These are phyloP conservation scores for Aphrocallistes beatrix DNA, from an alignment of 37 sponge, comb jelly and placozoan species.

Conservation along the genomic window DNA sequence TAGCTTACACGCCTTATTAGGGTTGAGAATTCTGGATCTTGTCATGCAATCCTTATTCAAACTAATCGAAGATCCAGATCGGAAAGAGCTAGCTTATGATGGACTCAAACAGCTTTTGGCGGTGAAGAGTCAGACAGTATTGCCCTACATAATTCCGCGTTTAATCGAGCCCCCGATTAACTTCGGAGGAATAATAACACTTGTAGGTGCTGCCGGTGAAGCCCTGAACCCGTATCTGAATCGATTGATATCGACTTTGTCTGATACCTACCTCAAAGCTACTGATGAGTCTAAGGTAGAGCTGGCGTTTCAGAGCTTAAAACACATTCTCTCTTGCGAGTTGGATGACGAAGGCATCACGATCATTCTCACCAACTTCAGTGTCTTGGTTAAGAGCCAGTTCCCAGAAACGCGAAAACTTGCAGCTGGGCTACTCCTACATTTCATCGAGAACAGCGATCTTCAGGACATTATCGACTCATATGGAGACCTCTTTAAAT, in stretches of 20 bases:
- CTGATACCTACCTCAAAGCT: not conserved
- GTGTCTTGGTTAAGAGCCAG: not conserved
- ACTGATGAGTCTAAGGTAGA: not conserved
- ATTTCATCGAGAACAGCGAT: not conserved
- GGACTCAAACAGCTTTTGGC: slow-evolving; percentile 85
- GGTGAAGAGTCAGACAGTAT: slow-evolving; percentile 71
- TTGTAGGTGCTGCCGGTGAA: slow-evolving; percentile 15
- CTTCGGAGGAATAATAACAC: slow-evolving; percentile 14
- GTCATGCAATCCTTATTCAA: slow-evolving; percentile 60
- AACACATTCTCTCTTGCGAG: not conserved
- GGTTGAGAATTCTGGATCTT: slow-evolving; percentile 64
- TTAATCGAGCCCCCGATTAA: slow-evolving; percentile 3
- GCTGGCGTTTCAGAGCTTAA: not conserved
- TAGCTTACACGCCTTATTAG: slow-evolving; percentile 58
- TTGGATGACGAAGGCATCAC: not conserved
- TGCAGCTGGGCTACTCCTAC: not conserved
- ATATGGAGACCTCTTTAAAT: not conserved
- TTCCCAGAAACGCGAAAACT: not conserved
- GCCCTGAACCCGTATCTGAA: not conserved
- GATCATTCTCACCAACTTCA: not conserved
- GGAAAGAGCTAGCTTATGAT: slow-evolving; percentile 61
- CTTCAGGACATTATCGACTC: not conserved
- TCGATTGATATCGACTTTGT: not conserved
- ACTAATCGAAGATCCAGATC: slow-evolving; percentile 31
- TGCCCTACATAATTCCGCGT: slow-evolving; percentile 84